Conservation (phyloP, 2,888 invertebrate species). For the Epinotia bilunana region DNA sequence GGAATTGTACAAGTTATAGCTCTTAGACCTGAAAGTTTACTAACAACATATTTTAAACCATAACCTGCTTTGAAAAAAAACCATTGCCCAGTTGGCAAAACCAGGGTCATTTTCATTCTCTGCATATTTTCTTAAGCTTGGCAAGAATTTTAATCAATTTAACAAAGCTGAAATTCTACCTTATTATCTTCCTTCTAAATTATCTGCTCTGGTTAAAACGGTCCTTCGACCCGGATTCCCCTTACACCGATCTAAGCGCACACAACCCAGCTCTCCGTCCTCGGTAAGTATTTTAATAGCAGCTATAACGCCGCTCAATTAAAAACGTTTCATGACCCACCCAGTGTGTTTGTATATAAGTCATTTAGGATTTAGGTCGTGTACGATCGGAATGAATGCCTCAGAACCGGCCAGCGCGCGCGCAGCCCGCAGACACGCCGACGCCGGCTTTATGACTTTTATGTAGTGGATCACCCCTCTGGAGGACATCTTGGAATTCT, state of each 20-base stretch:
- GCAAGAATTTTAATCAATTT: too few species aligned
- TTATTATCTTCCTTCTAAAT: not conserved
- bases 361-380: not conserved
- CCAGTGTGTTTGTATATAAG: not conserved
- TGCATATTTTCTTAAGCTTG: too few species aligned
- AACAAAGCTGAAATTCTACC: not conserved
- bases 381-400: constrained; percentile 27
- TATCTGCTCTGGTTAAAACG: constrained; percentile 4
- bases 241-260: not conserved
- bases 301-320: constrained; percentile 8
- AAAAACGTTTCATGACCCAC: not conserved
- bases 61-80: too few species aligned
- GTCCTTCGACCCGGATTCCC: constrained; percentile 48
- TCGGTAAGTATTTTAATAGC: constrained; percentile 36
- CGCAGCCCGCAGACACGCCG: constrained; percentile 45
- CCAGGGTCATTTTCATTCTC: too few species aligned
- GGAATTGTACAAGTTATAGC: too few species aligned
- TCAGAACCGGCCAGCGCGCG: constrained; percentile 30
- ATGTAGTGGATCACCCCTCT: constrained; percentile 26
- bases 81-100: too few species aligned
- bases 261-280: constrained; percentile 4
- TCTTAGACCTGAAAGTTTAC: too few species aligned
- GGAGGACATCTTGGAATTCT: constrained; percentile 21
- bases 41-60: too few species aligned
- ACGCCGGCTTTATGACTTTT: constrained; percentile 38